Conservation (phyloP, 2,113 vertebrate genomes). For the Corapipo altera region DNA sequence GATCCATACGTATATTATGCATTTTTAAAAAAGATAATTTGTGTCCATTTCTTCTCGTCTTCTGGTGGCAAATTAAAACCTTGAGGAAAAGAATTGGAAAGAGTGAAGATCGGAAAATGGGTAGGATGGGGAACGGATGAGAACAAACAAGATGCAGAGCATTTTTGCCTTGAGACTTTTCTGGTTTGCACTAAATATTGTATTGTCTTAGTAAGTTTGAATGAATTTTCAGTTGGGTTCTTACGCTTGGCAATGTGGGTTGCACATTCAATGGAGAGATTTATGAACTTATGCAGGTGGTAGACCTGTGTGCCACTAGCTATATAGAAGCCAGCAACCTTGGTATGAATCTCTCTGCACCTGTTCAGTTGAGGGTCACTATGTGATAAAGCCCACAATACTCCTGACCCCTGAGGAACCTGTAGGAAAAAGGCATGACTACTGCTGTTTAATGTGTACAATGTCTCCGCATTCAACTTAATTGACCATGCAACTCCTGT, state of each 20-base stretch:
- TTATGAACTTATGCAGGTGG: not conserved
- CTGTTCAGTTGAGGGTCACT: not conserved
- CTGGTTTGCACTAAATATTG: not conserved
- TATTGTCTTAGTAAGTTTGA: not conserved
- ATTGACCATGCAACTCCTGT: not conserved
- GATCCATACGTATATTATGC: not conserved
- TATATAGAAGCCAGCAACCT: not conserved
- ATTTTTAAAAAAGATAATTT: not conserved
- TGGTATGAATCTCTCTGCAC: not conserved
- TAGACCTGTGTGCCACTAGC: not conserved
- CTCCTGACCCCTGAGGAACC: not conserved
- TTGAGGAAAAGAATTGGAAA: not conserved
- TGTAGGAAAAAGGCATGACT: not conserved
- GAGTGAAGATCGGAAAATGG: not conserved
- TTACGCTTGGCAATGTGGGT: not conserved
- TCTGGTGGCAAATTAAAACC: not conserved
- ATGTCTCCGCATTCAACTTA: not conserved
- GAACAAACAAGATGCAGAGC: not conserved
- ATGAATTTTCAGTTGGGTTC: not conserved
- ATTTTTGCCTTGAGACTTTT: not conserved
- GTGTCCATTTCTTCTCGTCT: not conserved
- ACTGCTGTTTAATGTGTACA: not conserved
- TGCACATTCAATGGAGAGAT: not conserved
- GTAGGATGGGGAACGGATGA: not conserved
- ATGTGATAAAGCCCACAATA: not conserved